Base-by-base conservation (phyloP, 2,888 invertebrate genomes). In the Sinopyrophorus schimmeli region DNA sequence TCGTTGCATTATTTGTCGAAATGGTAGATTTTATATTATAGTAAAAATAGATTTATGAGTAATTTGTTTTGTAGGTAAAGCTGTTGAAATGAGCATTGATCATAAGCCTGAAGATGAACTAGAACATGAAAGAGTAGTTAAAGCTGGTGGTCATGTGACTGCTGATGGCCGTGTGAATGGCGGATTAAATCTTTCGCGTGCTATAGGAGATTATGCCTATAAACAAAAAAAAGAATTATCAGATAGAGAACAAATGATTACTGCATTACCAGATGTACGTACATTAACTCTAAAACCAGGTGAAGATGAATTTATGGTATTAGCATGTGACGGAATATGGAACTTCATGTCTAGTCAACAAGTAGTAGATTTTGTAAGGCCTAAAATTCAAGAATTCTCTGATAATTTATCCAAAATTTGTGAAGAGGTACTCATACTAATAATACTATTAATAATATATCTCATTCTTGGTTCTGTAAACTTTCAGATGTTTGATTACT, bases 291-390 rank as follows among this genome's bases (percentile, higher is more conserved):
- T 93, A 40, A 83, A 89, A 54, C 83, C 86, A 0, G 77, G 77
- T n/a, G 81, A 81, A 58, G 95, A 96, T 70, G 89, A 93, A 67
- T 99, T 99, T 69, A 85, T 99, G 81, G 86, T 98, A 42, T 76
- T 98, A 47, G 95, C 91, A 3, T 92, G 93, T 69, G 98, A 98
- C 73, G 96, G 96, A 0, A 80, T 89, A 20, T 99, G 99, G 98
- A 99, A 99, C 73, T 96, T 86, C 58, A 89, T 97, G 92, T 84
- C 91, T 55, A 96, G 93, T 76, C 92, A 96, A 71, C 90, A 96
- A 71, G 97, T 95, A 5, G 88, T 96, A 12, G 89, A 92, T 64
- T 99, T 95, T 73, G 84, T 98, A 4, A 76, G 82, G 55, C 78
- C 83, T 7, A 81, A 85, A 61, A 70, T 96, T 57, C 69, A 79